A percentile compares a stretch with the other conserved stretches of the same genome.
Conservation (phyloP, 1,140 invertebrate genomes). For the Hestina assimilis region DNA sequence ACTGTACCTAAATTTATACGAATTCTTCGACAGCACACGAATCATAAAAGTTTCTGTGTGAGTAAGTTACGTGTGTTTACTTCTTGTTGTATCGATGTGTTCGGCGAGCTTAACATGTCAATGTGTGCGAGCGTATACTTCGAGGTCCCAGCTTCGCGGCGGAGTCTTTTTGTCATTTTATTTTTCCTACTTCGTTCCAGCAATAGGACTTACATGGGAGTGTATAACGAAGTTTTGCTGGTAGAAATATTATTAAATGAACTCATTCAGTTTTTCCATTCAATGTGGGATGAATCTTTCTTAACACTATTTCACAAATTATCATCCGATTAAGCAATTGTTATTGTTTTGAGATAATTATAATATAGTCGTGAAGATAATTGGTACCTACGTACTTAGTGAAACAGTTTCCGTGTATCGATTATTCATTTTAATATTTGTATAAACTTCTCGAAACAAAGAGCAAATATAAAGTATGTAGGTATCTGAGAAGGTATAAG, state of each 20-base stretch:
- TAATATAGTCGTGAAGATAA: not conserved
- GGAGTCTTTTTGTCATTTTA: constrained; percentile 73
- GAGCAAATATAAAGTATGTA: constrained; percentile 7
- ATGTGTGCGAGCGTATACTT: constrained; percentile 61
- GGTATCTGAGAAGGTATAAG: constrained; percentile 9
- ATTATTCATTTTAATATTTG: not conserved
- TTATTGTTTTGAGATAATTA: not conserved
- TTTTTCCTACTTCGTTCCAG: constrained; percentile 61
- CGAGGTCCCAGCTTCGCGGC: constrained; percentile 51
- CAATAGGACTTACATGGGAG: constrained; percentile 32
- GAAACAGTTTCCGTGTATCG: not conserved
- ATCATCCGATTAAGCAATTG: not conserved
- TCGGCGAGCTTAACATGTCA: constrained; percentile 47
- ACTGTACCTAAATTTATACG: constrained; percentile 15
- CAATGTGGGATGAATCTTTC: not conserved
- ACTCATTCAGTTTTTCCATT: not conserved
- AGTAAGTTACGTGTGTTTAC: constrained; percentile 55
- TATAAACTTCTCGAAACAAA: constrained; percentile 15
- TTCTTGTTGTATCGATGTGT: constrained; percentile 48
- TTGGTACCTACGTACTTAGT: not conserved
- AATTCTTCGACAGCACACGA: constrained; percentile 36
- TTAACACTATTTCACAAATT: not conserved
- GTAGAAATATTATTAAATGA: not conserved
- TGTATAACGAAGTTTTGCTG: not conserved
- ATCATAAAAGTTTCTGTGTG: constrained; percentile 43